Evolutionary conservation across 2,888 invertebrate species (phyloP).

Genomic region (Alitta virens): DNA sequence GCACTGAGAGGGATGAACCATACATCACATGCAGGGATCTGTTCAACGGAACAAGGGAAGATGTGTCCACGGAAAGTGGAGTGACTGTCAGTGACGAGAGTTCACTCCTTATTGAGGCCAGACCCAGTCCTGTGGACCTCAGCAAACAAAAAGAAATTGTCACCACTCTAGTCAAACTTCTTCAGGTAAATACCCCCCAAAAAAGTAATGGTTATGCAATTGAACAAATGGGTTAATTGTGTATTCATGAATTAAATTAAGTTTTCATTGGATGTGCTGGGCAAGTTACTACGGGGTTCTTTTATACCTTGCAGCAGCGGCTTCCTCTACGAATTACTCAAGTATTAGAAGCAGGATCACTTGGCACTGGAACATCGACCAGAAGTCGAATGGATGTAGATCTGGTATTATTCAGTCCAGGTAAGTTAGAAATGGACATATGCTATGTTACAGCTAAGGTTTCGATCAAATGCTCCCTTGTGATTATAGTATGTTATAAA

Average conservation of each 20-base stretch:
- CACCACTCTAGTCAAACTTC: conserved; percentile 24
- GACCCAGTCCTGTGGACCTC: conserved; percentile 25
- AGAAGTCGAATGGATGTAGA: conserved; percentile 30
- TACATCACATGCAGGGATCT: conserved; percentile 21
- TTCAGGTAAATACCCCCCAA: conserved; percentile 26
- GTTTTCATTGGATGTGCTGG: too few species aligned
- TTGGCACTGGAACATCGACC: conserved; percentile 28
- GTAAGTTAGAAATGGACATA: too few species aligned
- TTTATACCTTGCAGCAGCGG: not conserved
- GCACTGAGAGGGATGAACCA: conserved; percentile 3
- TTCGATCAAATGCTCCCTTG: too few species aligned
- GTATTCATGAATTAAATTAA: not conserved
- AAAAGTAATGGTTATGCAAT: too few species aligned
- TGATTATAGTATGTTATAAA: too few species aligned
- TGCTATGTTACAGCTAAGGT: too few species aligned
- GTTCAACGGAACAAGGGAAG: conserved; percentile 24
- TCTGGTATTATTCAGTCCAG: conserved; percentile 29
- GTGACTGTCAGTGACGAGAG: conserved; percentile 26
- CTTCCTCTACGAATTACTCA: conserved; percentile 30
- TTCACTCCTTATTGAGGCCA: conserved; percentile 20
- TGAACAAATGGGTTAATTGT: not conserved
- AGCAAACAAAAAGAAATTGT: conserved; percentile 27
- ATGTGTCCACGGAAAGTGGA: conserved; percentile 29
- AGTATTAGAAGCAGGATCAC: conserved; percentile 30
- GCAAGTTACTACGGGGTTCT: too few species aligned